phyloP scores from a whole-genome alignment of 2,888 invertebrate species.

The Nomada flava region DNA sequence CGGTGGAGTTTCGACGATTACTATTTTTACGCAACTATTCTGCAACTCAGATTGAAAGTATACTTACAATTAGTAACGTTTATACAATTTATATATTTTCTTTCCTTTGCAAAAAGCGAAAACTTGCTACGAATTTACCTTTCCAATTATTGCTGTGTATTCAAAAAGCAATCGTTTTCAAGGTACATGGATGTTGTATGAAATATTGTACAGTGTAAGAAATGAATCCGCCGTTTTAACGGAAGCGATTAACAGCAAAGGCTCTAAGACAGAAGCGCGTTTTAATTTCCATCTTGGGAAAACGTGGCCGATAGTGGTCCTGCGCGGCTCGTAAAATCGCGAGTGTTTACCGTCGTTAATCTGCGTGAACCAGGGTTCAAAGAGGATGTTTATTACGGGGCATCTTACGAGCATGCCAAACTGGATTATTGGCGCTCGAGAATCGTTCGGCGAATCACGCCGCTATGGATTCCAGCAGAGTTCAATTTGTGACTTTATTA shows the following conservation, averaged over 20 bases:
- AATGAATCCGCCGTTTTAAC: not conserved
- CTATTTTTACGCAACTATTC: too few species aligned
- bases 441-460: constrained; percentile 17
- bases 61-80: too few species aligned
- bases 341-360: constrained; percentile 40
- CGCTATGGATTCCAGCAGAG: constrained; percentile 14
- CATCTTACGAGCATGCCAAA: constrained; percentile 32
- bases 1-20: too few species aligned
- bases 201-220: too few species aligned
- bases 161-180: not conserved
- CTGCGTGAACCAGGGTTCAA: not conserved
- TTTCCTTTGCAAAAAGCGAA: too few species aligned
- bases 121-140: too few species aligned
- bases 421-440: constrained; percentile 36
- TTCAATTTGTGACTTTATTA: constrained; percentile 22
- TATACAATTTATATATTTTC: too few species aligned
- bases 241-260: not conserved
- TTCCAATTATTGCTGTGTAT: too few species aligned
- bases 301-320: not conserved
- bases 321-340: constrained; percentile 19
- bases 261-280: not conserved
- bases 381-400: constrained; percentile 10
- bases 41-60: too few species aligned
- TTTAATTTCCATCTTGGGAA: not conserved
- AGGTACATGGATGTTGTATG: not conserved